These are phyloP conservation scores for Popillia japonica DNA, from an alignment of 1,140 invertebrate genomes.

Conservation along the genomic window DNA sequence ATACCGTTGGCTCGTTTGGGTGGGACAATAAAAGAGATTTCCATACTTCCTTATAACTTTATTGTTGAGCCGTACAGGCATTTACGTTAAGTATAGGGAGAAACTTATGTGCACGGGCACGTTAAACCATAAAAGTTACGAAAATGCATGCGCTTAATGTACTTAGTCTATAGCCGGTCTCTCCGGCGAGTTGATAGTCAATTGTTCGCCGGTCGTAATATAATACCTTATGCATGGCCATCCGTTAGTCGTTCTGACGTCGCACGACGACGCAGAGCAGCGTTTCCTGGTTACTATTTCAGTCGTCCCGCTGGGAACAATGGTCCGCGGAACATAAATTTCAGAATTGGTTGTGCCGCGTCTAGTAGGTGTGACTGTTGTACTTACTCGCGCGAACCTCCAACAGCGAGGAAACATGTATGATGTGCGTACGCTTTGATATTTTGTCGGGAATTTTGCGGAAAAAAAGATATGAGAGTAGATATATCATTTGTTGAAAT, in stretches of 20 bases:
- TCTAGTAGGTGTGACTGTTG: conserved; percentile 5
- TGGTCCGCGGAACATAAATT: conserved; percentile 21
- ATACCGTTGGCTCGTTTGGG: neutral
- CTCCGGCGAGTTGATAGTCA: conserved; percentile 23
- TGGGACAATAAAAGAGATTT: conserved; percentile 20
- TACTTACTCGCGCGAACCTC: neutral
- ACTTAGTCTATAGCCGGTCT: neutral
- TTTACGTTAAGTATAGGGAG: neutral
- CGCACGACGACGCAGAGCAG: neutral
- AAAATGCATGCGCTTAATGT: conserved; percentile 28
- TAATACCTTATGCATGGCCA: conserved; percentile 27
- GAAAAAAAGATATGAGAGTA: too few species aligned
- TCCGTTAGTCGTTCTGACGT: conserved; percentile 26
- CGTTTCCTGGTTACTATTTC: conserved; percentile 17
- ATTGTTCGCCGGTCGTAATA: conserved; percentile 21
- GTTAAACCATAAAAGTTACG: conserved; percentile 28
- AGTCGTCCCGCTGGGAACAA: conserved; percentile 13
- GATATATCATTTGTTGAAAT: too few species aligned
- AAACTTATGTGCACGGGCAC: neutral
- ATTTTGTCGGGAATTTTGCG: neutral
- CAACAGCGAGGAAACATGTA: neutral
- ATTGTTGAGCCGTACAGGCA: neutral
- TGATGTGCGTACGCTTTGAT: neutral
- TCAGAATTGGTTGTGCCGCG: conserved; percentile 20
- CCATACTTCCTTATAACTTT: conserved; percentile 28